Evolutionary conservation across 2,113 vertebrate species (phyloP).

Genomic region (Penelope pileata): DNA sequence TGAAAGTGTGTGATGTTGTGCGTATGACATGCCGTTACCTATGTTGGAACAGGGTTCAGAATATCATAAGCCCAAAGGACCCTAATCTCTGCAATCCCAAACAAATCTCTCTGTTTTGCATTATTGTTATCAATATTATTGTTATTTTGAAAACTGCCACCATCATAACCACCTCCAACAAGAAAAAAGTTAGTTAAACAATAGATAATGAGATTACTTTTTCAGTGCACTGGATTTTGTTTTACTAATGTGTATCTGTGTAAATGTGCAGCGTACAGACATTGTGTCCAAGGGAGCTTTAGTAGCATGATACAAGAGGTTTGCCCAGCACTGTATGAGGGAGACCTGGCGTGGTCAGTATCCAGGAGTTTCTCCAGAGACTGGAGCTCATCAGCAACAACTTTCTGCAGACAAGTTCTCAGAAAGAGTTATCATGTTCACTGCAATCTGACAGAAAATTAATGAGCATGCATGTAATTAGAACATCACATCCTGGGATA

Average conservation of each 20-base stretch:
- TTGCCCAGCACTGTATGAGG: neutral
- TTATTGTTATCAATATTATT: neutral
- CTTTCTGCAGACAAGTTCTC: neutral
- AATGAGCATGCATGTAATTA: neutral
- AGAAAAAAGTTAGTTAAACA: neutral
- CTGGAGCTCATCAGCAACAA: neutral
- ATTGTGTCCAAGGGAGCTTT: neutral
- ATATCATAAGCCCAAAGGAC: neutral
- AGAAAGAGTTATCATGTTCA: neutral
- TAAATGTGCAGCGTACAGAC: neutral
- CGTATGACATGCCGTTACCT: neutral
- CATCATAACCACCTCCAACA: neutral
- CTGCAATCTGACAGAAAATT: neutral
- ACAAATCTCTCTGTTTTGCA: neutral
- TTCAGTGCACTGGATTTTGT: neutral
- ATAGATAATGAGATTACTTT: neutral
- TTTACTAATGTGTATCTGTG: neutral
- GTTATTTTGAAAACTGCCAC: neutral
- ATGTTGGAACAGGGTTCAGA: neutral
- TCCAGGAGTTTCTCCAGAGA: neutral
- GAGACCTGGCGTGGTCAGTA: neutral
- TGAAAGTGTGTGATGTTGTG: neutral
- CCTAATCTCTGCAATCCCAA: neutral
- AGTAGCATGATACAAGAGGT: neutral
- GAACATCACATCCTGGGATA: neutral